Percentiles rank a stretch among this genome's conserved stretches.
Conservation (phyloP, 2,113 vertebrate genomes). For the Bagarius yarrelli region DNA sequence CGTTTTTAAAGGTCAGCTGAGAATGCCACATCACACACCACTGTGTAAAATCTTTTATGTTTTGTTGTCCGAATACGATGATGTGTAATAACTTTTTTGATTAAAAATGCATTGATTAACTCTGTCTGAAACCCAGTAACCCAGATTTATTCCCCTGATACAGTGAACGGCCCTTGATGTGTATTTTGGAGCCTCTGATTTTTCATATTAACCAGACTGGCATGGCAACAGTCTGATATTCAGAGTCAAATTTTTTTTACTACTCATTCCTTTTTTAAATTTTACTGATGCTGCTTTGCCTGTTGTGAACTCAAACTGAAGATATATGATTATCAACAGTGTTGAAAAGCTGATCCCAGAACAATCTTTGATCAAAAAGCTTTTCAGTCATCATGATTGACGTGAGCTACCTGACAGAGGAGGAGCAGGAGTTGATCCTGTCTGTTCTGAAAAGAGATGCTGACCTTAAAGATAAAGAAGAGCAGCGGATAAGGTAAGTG, state of each 20-base stretch:
- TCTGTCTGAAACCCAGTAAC: too few relatives aligned
- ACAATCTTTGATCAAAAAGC: slow-evolving; percentile 24
- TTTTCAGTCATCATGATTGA: slow-evolving; percentile 82
- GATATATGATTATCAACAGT: slow-evolving; percentile 8
- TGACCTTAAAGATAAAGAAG: slow-evolving; percentile 82
- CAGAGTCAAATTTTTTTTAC: not conserved
- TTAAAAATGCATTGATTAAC: too few relatives aligned
- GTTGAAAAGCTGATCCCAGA: not conserved
- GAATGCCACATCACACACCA: slow-evolving; percentile 45
- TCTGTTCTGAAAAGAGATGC: slow-evolving; percentile 84
- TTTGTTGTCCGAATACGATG: not conserved
- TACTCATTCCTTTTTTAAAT: not conserved
- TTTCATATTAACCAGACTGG: not conserved
- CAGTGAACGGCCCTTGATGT: not conserved
- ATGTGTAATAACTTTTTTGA: not conserved
- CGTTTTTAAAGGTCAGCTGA: slow-evolving; percentile 52
- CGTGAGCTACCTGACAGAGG: slow-evolving; percentile 86
- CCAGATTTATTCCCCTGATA: too few relatives aligned
- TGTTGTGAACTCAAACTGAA: not conserved
- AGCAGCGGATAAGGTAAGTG: slow-evolving; percentile 83
- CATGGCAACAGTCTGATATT: too few relatives aligned
- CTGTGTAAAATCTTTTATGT: not conserved
- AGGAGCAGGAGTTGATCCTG: slow-evolving; percentile 86
- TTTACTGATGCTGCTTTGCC: slow-evolving; percentile 18
- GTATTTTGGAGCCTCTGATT: not conserved